Conservation (phyloP, 2,888 invertebrate species). For the Ashinkailepas kermadecensis region DNA sequence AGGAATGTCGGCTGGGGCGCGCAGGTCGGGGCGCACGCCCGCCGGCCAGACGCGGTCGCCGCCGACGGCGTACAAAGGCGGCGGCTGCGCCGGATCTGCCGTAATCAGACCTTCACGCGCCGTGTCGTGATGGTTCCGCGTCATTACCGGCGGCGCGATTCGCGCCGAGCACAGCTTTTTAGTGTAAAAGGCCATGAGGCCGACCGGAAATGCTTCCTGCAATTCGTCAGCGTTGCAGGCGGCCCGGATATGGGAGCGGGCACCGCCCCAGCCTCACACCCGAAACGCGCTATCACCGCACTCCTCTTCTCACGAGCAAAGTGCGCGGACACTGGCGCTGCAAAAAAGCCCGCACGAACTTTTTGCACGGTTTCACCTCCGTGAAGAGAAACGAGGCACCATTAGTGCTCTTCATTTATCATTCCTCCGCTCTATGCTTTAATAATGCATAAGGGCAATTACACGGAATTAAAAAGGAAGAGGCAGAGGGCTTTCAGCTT, state of each 20-base stretch:
- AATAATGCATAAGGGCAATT: conserved; percentile 20
- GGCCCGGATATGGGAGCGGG: not conserved
- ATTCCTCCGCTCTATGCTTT: conserved; percentile 9
- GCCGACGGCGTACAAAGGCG: not conserved
- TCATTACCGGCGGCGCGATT: not conserved
- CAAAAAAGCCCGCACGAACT: conserved; percentile 1
- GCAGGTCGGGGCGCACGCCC: not conserved
- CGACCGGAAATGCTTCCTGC: conserved; percentile 15
- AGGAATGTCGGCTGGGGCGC: not conserved
- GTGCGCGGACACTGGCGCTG: not conserved
- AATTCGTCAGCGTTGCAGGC: not conserved
- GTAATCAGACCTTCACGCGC: conserved; percentile 14
- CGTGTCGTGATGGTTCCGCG: not conserved
- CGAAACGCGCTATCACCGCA: not conserved
- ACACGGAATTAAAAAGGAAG: conserved; percentile 14
- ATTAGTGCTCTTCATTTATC: conserved; percentile 21
- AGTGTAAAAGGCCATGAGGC: not conserved
- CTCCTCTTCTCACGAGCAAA: conserved; percentile 16
- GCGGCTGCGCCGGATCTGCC: not conserved
- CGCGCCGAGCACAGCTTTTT: not conserved
- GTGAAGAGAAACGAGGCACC: conserved; percentile 13
- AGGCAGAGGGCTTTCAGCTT: not conserved
- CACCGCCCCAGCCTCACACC: not conserved
- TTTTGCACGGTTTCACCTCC: conserved; percentile 16
- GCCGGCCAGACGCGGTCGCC: not conserved